Evolutionary conservation across 2,888 invertebrate species (phyloP), one percentile per base, ranked within the genome.

Genomic region (Drosophila limbata): DNA sequence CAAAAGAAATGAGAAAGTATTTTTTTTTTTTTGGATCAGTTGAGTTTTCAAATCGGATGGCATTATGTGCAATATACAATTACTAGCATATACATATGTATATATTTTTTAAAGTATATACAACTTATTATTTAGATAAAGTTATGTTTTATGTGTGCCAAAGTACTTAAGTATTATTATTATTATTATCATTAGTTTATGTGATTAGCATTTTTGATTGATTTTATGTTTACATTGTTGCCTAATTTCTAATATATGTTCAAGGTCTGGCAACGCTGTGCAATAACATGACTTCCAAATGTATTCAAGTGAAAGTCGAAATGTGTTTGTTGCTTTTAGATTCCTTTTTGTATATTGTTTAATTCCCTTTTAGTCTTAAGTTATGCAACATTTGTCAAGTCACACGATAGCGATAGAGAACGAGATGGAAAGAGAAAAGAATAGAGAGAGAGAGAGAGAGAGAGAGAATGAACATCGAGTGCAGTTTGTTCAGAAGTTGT

Each of bases 111-210:
- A 52, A 47, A 67, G 35, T 60, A 55, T 53, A 56, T 56, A 37
- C 31, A 25, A 56, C n/a, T 35, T 71, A 51, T 67, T 2, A 73
- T 78, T 73, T 39, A 13, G 60, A 67, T 59, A 40, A 59, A 39
- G 51, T 73, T 75, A 63, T 76, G 50, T 78, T 77, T 76, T 86
- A 78, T 84, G 72, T 83, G 83, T 84, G 83, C 89, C 89, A 84
- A 84, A 83, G 79, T 70, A 79, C 62, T 75, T 69, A 76, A 70
- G 76, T 79, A 77, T 75, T 79, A 70, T 76, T 66, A 69, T 68
- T 44, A 69, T 68, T 53, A 63, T 44, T 25, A 52, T 64, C 17
- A 42, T 42, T 42, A 19, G 31, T 45, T 61, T 19, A 55, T 37
- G 40, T 57, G 31, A 44, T 55, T 65, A 61, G 50, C 37, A 28